These are phyloP conservation scores for Phalloptychus januarius DNA, from an alignment of 2,797 vertebrate species.

Conservation along the genomic window DNA sequence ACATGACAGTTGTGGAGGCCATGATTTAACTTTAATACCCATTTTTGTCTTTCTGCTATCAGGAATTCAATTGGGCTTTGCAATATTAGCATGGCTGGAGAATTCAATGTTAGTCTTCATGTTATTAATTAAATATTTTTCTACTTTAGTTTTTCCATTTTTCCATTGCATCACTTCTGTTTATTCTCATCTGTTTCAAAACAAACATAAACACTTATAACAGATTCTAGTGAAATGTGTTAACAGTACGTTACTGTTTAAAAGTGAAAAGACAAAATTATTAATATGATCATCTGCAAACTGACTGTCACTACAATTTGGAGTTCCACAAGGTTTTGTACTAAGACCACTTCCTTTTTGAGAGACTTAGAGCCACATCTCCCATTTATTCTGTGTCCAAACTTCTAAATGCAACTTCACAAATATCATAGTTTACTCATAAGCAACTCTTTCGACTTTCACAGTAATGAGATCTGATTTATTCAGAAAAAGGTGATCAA, in stretches of 20 bases:
- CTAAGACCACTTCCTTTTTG: background rate
- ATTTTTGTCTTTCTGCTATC: background rate
- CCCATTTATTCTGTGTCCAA: background rate
- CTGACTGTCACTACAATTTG: background rate
- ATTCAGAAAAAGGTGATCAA: background rate
- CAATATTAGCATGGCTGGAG: background rate
- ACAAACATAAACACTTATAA: background rate
- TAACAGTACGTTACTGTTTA: background rate
- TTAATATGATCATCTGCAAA: background rate
- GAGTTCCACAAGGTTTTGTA: background rate
- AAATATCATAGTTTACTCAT: background rate
- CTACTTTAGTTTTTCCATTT: background rate
- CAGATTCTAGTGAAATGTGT: background rate
- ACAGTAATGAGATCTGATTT: background rate
- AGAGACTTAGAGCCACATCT: background rate
- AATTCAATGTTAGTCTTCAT: background rate
- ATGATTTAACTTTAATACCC: background rate
- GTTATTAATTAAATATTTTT: background rate
- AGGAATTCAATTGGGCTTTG: background rate
- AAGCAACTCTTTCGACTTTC: background rate
- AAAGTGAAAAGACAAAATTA: background rate
- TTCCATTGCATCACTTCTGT: background rate
- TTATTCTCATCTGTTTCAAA: background rate
- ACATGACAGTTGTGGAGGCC: background rate
- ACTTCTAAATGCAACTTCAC: background rate